Conservation (phyloP, 1,140 invertebrate genomes). For the Chymomyza costata region DNA sequence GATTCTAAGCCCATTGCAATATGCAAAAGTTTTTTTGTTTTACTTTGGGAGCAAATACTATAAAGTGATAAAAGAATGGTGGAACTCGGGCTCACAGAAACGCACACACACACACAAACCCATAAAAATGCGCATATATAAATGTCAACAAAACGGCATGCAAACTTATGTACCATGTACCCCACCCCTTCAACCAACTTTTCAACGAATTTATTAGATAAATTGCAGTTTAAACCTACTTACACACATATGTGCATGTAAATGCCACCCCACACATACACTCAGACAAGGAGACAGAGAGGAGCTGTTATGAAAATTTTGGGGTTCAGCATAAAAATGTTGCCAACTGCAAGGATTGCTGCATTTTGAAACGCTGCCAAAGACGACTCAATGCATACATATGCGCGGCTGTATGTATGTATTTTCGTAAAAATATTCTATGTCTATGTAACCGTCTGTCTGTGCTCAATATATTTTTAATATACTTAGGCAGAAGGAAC, state of each 20-base stretch:
- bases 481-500: constrained; percentile 48
- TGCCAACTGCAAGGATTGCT: constrained; percentile 26
- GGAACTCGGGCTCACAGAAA: background rate
- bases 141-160: constrained; percentile 67
- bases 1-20: too few relatives aligned
- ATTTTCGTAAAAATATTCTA: too few relatives aligned
- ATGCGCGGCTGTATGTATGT: too few relatives aligned
- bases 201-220: too few relatives aligned
- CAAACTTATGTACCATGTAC: constrained; percentile 66
- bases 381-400: too few relatives aligned
- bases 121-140: too few relatives aligned
- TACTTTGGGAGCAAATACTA: too few relatives aligned
- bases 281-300: too few relatives aligned
- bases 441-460: constrained; percentile 10
- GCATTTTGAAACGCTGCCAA: constrained; percentile 60
- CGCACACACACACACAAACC: constrained; percentile 35
- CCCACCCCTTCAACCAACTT: too few relatives aligned
- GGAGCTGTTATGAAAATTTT: constrained; percentile 48
- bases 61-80: too few relatives aligned
- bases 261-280: constrained; percentile 7
- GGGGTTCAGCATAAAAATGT: constrained; percentile 30
- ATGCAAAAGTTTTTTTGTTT: too few relatives aligned
- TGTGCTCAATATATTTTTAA: constrained; percentile 71
- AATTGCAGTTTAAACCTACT: constrained; percentile 71
- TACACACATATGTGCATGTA: constrained; percentile 56